Base-by-base conservation (phyloP, 2,797 vertebrate genomes). In the Ispidina lecontei region DNA sequence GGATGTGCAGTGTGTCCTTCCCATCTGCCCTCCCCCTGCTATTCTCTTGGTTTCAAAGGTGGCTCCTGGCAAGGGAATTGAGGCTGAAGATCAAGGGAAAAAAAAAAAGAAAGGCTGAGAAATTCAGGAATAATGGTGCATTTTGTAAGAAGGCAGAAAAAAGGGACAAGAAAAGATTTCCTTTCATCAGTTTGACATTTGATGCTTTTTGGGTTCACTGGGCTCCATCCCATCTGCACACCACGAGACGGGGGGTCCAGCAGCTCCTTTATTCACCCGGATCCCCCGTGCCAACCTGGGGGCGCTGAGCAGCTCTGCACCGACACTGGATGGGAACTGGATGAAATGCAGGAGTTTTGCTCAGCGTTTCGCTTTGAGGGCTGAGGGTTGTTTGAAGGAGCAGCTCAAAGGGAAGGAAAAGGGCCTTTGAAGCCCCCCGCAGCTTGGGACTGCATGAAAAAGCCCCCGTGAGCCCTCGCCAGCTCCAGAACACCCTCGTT, bases 381-480 rank as follows among this genome's bases (percentile, higher is more conserved):
- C 71, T 76, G 44, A 35, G 25, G 54, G 33, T 83, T 25, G 21
- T 96, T 93, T 97, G 94, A 97, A 95, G 33, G 2, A 76, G 92
- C 43, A 67, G 64, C 93, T 96, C 94, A 95, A 95, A 96, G 92
- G 75, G 93, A 89, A 82, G 55, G 25, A 6, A 92, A 78, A n/a
- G 59, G 69, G 33, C 47, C 81, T 97, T 90, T 95, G 92, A 96
- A 92, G 78, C 59, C 90, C 78, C 87, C 83, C 1, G 5, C 0
- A 7, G 88, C 41, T 77, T 76, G 87, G 72, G 79, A 92, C 78
- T 81, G 73, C 67, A 74, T 44, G 75, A 84, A 82, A 95, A 84
- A 72, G 37, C 62, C 79, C 88, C 86, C 6, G 3, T 29, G 87
- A 95, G 89, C 71, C 5, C 33, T 72, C 26, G 1, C 26, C 10